phyloP scores from a whole-genome alignment of 2,797 vertebrate species.

The Sus cebifrons region DNA sequence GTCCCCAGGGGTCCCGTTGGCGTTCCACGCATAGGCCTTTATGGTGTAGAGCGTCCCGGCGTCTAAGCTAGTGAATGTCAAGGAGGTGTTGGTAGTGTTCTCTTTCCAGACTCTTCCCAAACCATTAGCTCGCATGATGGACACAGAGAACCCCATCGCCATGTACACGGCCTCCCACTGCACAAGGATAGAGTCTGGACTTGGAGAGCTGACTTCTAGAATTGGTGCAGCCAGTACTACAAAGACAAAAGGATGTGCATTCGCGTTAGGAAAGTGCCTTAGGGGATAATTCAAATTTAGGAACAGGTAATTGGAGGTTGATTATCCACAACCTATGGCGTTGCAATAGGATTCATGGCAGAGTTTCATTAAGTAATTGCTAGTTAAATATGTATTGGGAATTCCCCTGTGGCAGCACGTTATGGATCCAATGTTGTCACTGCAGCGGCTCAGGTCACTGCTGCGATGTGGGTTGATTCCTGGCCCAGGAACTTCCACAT shows the following conservation, averaged over 20 bases:
- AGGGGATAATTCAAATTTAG: constrained; percentile 35
- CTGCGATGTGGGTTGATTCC: too few relatives aligned
- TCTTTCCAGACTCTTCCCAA: constrained; percentile 89
- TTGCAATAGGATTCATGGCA: constrained; percentile 45
- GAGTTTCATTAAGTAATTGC: constrained; percentile 39
- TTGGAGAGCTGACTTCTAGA: constrained; percentile 91
- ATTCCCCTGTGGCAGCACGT: too few relatives aligned
- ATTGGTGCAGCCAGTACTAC: constrained; percentile 93
- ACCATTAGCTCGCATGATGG: constrained; percentile 91
- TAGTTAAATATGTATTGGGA: neutral
- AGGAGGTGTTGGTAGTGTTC: constrained; percentile 91
- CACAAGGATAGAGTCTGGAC: constrained; percentile 92
- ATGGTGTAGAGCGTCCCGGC: constrained; percentile 93
- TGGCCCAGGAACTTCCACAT: too few relatives aligned
- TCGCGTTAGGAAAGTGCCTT: neutral
- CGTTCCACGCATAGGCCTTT: constrained; percentile 93
- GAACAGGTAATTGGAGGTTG: constrained; percentile 12
- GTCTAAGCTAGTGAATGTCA: constrained; percentile 91
- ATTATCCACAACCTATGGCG: neutral
- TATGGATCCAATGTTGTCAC: too few relatives aligned
- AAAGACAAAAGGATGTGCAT: constrained; percentile 44
- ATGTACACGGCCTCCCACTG: constrained; percentile 91
- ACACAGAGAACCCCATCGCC: constrained; percentile 92
- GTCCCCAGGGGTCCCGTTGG: constrained; percentile 92
- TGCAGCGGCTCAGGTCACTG: too few relatives aligned